phyloP scores from a whole-genome alignment of 1,140 invertebrate species.

The Andrena cerasifolii region DNA sequence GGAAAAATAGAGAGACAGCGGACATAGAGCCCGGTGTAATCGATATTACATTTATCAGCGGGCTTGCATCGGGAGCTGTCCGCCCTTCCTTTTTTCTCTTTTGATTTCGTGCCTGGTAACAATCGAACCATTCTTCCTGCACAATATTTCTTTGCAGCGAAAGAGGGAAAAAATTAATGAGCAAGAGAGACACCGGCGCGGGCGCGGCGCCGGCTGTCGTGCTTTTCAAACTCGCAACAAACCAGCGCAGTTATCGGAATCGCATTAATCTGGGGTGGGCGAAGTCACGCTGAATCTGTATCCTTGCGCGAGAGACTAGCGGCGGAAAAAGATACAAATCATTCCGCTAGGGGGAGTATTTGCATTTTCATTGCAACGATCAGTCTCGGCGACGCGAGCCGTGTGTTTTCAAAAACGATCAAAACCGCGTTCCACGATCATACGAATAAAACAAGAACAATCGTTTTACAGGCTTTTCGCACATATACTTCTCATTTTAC shows the following conservation, averaged over 20 bases:
- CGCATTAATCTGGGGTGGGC: constrained; percentile 36
- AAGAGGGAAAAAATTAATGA: neutral
- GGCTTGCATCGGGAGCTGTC: constrained; percentile 3
- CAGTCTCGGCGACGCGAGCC: neutral
- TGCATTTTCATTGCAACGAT: constrained; percentile 20
- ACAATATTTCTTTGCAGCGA: neutral
- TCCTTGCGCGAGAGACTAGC: constrained; percentile 10
- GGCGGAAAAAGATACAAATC: constrained; percentile 5
- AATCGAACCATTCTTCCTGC: neutral
- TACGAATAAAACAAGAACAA: no score
- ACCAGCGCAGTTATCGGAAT: constrained; percentile 49
- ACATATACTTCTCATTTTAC: no score
- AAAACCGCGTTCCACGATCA: no score
- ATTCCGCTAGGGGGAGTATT: neutral
- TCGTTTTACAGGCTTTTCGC: no score
- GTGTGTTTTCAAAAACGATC: no score
- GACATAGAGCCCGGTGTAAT: constrained; percentile 27
- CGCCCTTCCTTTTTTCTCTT: neutral
- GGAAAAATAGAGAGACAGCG: neutral
- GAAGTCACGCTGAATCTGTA: constrained; percentile 5
- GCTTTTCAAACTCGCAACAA: constrained; percentile 12
- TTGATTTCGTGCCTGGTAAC: neutral
- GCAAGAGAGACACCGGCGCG: neutral
- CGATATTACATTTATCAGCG: constrained; percentile 51
- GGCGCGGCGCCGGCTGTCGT: constrained; percentile 23